Evolutionary conservation across 2,797 vertebrate species (phyloP), one percentile per base, ranked within the genome.

Genomic region (Ctenosaura bakeri): DNA sequence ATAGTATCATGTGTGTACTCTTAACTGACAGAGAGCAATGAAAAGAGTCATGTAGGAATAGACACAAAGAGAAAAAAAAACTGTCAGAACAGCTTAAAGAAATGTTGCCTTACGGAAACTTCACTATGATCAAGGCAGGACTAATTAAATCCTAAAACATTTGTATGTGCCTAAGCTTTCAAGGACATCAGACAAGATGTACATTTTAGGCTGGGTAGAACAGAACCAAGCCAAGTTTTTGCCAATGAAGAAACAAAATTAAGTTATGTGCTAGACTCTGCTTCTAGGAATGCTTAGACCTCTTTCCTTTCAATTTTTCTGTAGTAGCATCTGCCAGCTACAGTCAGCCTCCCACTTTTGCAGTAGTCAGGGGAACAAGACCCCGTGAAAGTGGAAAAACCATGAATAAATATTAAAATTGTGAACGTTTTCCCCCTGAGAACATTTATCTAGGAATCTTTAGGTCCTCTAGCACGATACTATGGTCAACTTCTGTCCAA

Each of bases 81-180:
- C 18, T 12, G 54, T 2, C 62, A 87, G 5, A 77, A 76, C 29
- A 2, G 7, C 16, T 62, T 35, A 78, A 8, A 84, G 26, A 59
- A 85, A 89, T 54, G 5, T 22, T 88, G 29, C 52, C 52, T 26
- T 89, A 83, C 42, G 52, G 22, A 87, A 79, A 29, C n/a, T 82
- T 62, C 24, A 6, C 56, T 83, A 38, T 24, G n/a, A 24, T 66
- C 80, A 29, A 26, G 26, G 24, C 38, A 83, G 29, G 12, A 52
- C 5, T 24, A 71, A 38, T 69, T 16, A 77, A 52, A 77, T 69
- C 9, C 18, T 52, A 32, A 78, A 87, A 64, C 10, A 62, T 24
- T 16, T 50, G 50, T 54, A 77, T 54, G 73, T 73, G 6, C 35
- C n/a, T 77, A 86, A 56, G 7, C 18, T 56, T 38, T 46, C 46